Base-by-base conservation (phyloP, 2,888 invertebrate genomes). In the Phaedon cochleariae region DNA sequence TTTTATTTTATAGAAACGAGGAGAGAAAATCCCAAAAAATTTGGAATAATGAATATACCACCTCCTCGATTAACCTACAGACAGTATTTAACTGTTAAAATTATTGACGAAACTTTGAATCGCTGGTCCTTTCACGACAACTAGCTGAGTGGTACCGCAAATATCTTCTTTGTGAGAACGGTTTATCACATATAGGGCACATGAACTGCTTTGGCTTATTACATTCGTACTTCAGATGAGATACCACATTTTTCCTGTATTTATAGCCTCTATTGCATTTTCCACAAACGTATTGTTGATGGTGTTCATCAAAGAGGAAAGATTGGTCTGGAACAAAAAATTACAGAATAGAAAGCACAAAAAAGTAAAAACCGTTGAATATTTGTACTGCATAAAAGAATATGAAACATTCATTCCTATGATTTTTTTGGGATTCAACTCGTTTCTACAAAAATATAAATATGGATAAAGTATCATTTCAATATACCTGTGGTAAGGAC, bases 171-270 rank as follows among this genome's bases (percentile, higher is more conserved):
- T 57, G 57, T 1, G 57, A 57, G 18, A 45, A 57, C 6, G 17
- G 15, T 45, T 57, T 57, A 3, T 29, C 26, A 15, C 57, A 57
- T 17, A 9, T 15, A 4, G 20, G 6, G 15, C 57, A 57, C 26
- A 45, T 17, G 29, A 57, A 57, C 45, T 57, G 57, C n/a, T 57
- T 57, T 2, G 57, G 57, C 29, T 31, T 78, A 15, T 80, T 80
- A 73, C 85, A 86, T 67, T 85, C 84, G 67, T 81, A 83, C 65
- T 82, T 84, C 70, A 66, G 59, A 58, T 72, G 72, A 6, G 69
- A 51, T 57, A 68, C 66, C 41, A 72, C 22, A 29, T 72, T 70
- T 15, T 66, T 66, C 52, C 69, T 69, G 49, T 70, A 69, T 63
- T 72, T 72, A 53, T 72, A 72, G 20, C 62, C 54, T 51, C 67